phyloP scores from a whole-genome alignment of 2,113 vertebrate species.

The Panurus biarmicus region DNA sequence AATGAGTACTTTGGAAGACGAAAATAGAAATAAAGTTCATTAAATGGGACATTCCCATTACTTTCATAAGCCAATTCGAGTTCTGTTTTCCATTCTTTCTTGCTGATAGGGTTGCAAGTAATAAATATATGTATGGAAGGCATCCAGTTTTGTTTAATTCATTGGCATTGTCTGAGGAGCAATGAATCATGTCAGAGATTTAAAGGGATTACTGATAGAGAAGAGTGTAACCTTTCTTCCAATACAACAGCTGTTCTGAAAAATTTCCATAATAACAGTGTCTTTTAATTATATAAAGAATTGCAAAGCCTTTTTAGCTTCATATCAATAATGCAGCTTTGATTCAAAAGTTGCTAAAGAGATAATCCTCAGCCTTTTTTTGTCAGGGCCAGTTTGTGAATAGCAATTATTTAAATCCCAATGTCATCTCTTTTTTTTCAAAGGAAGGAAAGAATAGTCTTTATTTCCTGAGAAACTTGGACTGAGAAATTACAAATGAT shows the following conservation, averaged over 20 bases:
- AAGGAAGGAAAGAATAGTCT: not conserved
- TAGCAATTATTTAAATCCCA: conserved; percentile 46
- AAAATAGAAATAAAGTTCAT: not conserved
- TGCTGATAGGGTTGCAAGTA: not conserved
- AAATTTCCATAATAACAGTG: conserved; percentile 61
- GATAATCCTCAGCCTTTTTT: conserved; percentile 56
- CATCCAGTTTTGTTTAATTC: conserved; percentile 31
- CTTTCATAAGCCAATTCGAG: not conserved
- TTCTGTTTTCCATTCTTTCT: not conserved
- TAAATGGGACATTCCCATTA: not conserved
- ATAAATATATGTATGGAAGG: conserved; percentile 23
- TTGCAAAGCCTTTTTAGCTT: conserved; percentile 51
- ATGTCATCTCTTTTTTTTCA: conserved; percentile 6
- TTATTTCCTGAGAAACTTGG: not conserved
- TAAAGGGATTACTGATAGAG: conserved; percentile 61
- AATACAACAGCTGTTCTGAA: conserved; percentile 50
- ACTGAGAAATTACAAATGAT: conserved; percentile 19
- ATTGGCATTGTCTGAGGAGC: conserved; percentile 1
- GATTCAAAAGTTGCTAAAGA: conserved; percentile 58
- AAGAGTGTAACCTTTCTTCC: conserved; percentile 43
- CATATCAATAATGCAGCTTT: conserved; percentile 63
- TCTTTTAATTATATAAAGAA: conserved; percentile 68
- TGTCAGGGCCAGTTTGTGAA: conserved; percentile 16
- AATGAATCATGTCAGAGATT: conserved; percentile 59
- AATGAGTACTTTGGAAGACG: not conserved